Evolutionary conservation across 2,888 invertebrate species (phyloP).

Genomic region (Bugulina stolonifera): DNA sequence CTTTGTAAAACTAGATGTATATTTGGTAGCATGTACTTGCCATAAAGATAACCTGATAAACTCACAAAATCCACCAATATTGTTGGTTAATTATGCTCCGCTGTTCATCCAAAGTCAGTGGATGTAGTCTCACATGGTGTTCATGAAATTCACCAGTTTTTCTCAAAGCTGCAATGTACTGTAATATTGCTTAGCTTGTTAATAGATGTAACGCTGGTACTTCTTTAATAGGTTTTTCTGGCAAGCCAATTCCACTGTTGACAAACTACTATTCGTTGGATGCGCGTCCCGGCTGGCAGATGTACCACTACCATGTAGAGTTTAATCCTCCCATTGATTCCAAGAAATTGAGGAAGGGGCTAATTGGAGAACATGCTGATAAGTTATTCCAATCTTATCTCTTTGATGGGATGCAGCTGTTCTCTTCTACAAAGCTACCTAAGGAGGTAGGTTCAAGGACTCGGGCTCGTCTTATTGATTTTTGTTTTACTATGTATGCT

Average conservation of each 20-base stretch:
- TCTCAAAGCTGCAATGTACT: too few relatives aligned
- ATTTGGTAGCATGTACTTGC: too few relatives aligned
- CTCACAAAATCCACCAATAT: too few relatives aligned
- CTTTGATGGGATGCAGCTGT: constrained; percentile 50
- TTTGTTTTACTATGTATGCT: too few relatives aligned
- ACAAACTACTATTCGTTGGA: constrained; percentile 42
- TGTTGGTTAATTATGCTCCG: too few relatives aligned
- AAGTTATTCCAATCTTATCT: constrained; percentile 38
- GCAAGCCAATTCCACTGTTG: constrained; percentile 34
- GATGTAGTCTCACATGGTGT: too few relatives aligned
- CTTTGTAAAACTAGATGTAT: too few relatives aligned
- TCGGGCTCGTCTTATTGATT: too few relatives aligned
- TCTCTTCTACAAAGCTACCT: constrained; percentile 38
- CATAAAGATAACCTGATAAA: too few relatives aligned
- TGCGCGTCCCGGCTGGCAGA: constrained; percentile 36
- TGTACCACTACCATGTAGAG: constrained; percentile 49
- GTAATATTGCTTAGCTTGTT: not conserved
- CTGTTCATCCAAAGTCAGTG: too few relatives aligned
- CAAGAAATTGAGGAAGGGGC: constrained; percentile 37
- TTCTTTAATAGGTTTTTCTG: constrained; percentile 42
- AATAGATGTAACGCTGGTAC: too few relatives aligned
- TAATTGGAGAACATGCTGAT: constrained; percentile 39
- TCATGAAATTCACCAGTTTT: too few relatives aligned
- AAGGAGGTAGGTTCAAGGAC: constrained; percentile 39
- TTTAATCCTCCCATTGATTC: constrained; percentile 45